Base-by-base conservation (phyloP, 2,113 vertebrate genomes). In the Chlorodrepanis virens region DNA sequence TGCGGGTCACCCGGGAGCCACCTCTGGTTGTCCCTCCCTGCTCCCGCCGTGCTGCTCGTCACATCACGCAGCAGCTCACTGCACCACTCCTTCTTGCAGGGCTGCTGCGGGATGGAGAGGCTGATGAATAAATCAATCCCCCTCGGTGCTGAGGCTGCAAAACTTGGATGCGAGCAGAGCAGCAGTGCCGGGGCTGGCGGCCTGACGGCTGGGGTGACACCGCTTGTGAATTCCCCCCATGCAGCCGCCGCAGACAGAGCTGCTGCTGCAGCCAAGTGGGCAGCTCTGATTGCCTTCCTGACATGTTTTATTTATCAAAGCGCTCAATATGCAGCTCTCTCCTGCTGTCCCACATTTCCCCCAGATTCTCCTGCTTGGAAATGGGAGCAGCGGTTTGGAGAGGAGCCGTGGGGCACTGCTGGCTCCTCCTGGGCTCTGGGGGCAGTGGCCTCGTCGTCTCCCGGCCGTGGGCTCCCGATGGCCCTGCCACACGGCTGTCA, bases 61-160 rank as follows among this genome's bases (percentile, higher is more conserved):
- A 91, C 92, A 95, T 90, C 70, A 0, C 53, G 24, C 71, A 53
- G 84, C 89, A 63, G 78, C 95, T 93, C 54, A 28, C 91, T 81
- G 75, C 70, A 87, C 83, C 49, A 87, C 94, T 93, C 75, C 67
- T 65, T 40, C 85, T 82, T 89, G 93, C 92, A 93, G 80, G 64
- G 94, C 70, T 93, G 70, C 61, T 91, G 85, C 35, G n/a, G 83
- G 83, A 77, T 94, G 74, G 76, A 90, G 54, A 79, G 24, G 87
- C 74, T 96, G 91, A 96, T 93, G 95, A 97, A 96, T 95, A 95
- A 96, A 96, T 94, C 89, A 97, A 94, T 92, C 89, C 92, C 90
- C 71, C 12, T 59, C 1, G 16, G 83, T 91, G 85, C 95, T 97
- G 94, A 96, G 93, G 93, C 91, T 95, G 94, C 94, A 95, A 81